phyloP scores from a whole-genome alignment of 2,888 invertebrate species.

The Drosophila limbata region DNA sequence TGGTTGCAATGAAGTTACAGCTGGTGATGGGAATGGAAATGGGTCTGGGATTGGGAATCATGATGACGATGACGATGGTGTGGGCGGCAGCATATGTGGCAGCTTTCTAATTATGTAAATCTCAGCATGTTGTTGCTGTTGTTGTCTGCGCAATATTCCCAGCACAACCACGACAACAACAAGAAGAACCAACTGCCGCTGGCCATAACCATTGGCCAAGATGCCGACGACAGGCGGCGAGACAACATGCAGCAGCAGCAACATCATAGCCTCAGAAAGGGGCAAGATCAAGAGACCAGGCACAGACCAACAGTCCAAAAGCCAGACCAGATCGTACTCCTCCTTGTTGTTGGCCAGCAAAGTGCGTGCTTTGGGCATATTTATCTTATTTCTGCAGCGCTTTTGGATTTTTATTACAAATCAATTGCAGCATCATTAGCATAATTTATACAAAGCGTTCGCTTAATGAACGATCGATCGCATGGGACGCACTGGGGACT shows the following conservation, averaged over 20 bases:
- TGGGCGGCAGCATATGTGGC: slow-evolving; percentile 74
- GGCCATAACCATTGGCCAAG: slow-evolving; percentile 38
- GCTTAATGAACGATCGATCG: slow-evolving; percentile 84
- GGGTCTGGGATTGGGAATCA: not conserved
- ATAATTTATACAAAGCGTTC: slow-evolving; percentile 86
- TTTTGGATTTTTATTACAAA: slow-evolving; percentile 85
- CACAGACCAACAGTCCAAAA: slow-evolving; percentile 2
- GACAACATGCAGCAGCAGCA: slow-evolving; percentile 17
- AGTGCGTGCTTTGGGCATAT: slow-evolving; percentile 85
- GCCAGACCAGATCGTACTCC: slow-evolving; percentile 34
- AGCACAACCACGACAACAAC: slow-evolving; percentile 15
- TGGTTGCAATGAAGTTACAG: slow-evolving; percentile 45
- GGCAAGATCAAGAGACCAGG: slow-evolving; percentile 25
- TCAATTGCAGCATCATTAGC: slow-evolving; percentile 86
- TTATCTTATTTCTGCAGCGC: slow-evolving; percentile 83
- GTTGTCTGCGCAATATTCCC: slow-evolving; percentile 34
- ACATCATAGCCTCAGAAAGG: slow-evolving; percentile 10
- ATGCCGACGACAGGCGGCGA: slow-evolving; percentile 42
- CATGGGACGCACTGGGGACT: slow-evolving; percentile 26
- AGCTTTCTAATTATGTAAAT: slow-evolving; percentile 80
- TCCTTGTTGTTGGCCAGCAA: slow-evolving; percentile 39
- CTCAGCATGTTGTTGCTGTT: slow-evolving; percentile 27
- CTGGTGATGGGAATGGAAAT: slow-evolving; percentile 18
- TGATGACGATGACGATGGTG: slow-evolving; percentile 27
- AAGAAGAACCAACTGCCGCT: slow-evolving; percentile 32